Evolutionary conservation across 1,140 invertebrate species (phyloP), one percentile per base, ranked within the genome.

Genomic region (Eupristina koningsbergeri): DNA sequence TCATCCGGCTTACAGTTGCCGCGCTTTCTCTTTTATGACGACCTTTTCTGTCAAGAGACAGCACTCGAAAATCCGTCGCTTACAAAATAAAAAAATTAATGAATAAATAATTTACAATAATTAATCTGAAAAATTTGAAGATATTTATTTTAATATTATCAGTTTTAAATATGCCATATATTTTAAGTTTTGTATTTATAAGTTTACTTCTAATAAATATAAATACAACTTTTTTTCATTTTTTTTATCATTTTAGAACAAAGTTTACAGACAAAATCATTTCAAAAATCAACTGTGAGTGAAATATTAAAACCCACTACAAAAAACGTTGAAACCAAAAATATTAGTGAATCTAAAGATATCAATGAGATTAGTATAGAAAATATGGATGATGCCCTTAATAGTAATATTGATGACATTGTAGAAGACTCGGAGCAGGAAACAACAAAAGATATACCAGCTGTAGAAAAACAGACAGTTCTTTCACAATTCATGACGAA

Each of bases 401-500:
- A 91, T 41, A 78, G 86, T 61, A 84, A 89, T 9, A 76, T 86
- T 77, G 90, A 91, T 61, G 83, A 87, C 15, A 86, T 90, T 47
- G 81, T 80, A 47, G 84, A 87, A 80, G n/a, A 53, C 13, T 64
- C 80, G 26, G 81, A 85, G 53, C 73, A 74, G 39, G 34, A 82
- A 64, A 80, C 86, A 74, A 61, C 39, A 0, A 63, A 85, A 58
- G 86, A 89, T 73, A 71, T 93, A 17, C 91, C 93, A 36, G 92
- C 93, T 0, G 93, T 93, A 86, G 93, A 95, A 73, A 94, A 93
- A 89, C 89, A 93, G 45, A 93, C 92, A 1, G 86, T 93, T 61
- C 92, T 96, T n/a, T 94, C 95, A 31, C 93, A 94, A n/a, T 94
- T 94, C 36, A 94, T 95, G 34, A 96, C 97, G 22, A 96, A 94